A percentile compares a stretch with the other conserved stretches of the same genome.
Evolutionary conservation across 2,888 invertebrate genomes (phyloP).

Genomic region (Acrobasis consociella): DNA sequence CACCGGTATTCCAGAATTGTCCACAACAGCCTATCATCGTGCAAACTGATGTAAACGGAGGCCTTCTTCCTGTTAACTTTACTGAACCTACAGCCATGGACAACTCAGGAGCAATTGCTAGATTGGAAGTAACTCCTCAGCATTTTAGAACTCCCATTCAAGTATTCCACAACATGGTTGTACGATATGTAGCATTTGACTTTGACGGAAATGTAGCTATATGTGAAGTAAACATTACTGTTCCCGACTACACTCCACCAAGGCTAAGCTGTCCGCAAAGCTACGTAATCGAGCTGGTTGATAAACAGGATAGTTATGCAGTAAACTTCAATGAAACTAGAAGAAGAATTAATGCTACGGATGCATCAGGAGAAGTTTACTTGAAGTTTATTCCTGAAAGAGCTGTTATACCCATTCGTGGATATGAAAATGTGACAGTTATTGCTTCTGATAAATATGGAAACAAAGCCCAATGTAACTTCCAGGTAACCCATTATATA

Average conservation of each 20-base stretch:
- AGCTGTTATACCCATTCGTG: constrained; percentile 92
- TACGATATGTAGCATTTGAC: constrained; percentile 98
- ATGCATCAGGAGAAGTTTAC: constrained; percentile 93
- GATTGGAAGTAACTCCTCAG: constrained; percentile 95
- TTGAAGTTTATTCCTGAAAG: constrained; percentile 92
- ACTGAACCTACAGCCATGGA: constrained; percentile 97
- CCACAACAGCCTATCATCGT: constrained; percentile 96
- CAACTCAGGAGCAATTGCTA: constrained; percentile 96
- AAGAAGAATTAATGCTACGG: constrained; percentile 91
- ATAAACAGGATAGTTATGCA: constrained; percentile 93
- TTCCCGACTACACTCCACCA: constrained; percentile 96
- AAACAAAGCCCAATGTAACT: constrained; percentile 94
- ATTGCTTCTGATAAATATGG: constrained; percentile 93
- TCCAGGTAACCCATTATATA: constrained; percentile 85
- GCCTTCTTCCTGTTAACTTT: constrained; percentile 95
- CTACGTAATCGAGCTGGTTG: constrained; percentile 95
- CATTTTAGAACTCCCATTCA: constrained; percentile 94
- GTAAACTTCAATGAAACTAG: constrained; percentile 96
- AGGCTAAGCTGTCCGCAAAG: constrained; percentile 95
- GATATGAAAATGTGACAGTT: constrained; percentile 96
- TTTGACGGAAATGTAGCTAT: constrained; percentile 98
- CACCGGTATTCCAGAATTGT: constrained; percentile 98
- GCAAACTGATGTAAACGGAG: constrained; percentile 93
- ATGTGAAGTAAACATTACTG: constrained; percentile 97
- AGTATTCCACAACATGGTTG: constrained; percentile 95